These are phyloP conservation scores for Ips nitidus DNA, from an alignment of 1,140 invertebrate species.

Conservation along the genomic window DNA sequence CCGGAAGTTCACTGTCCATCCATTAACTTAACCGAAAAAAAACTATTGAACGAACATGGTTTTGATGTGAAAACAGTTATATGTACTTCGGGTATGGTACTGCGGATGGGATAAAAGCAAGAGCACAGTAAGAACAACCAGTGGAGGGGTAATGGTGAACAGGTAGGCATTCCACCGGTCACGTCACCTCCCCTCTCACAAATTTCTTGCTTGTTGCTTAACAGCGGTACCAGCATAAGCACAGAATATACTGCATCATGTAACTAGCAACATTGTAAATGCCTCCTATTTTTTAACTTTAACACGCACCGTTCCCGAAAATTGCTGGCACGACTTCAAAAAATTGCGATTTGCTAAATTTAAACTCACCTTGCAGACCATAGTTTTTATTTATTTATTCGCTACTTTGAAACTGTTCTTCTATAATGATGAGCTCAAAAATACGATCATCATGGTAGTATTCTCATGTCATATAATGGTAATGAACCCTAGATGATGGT, in stretches of 20 bases:
- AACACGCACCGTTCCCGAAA: neutral
- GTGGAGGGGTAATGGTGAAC: conserved; percentile 29
- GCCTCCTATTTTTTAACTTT: conserved; percentile 21
- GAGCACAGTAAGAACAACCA: conserved; percentile 30
- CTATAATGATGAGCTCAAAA: too few relatives aligned
- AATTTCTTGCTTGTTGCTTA: conserved; percentile 29
- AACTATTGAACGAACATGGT: conserved; percentile 4
- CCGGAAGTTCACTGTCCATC: conserved; percentile 5
- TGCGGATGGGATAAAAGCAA: conserved; percentile 30
- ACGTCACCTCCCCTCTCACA: conserved; percentile 18
- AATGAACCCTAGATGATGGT: too few relatives aligned
- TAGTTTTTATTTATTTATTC: too few relatives aligned
- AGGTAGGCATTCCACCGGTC: conserved; percentile 32
- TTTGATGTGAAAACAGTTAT: conserved; percentile 26
- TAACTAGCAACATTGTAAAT: neutral
- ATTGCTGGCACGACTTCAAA: too few relatives aligned
- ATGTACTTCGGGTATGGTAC: conserved; percentile 22
- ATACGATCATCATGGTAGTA: too few relatives aligned
- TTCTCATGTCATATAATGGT: too few relatives aligned
- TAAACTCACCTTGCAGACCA: too few relatives aligned
- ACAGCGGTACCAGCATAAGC: conserved; percentile 22
- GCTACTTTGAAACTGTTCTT: too few relatives aligned
- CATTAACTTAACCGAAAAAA: conserved; percentile 2
- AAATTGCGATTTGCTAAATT: too few relatives aligned
- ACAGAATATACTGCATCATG: neutral